Percentiles rank a stretch among this genome's conserved stretches.
phyloP scores from a whole-genome alignment of 2,888 invertebrate genomes.

The Amiota mariae region DNA sequence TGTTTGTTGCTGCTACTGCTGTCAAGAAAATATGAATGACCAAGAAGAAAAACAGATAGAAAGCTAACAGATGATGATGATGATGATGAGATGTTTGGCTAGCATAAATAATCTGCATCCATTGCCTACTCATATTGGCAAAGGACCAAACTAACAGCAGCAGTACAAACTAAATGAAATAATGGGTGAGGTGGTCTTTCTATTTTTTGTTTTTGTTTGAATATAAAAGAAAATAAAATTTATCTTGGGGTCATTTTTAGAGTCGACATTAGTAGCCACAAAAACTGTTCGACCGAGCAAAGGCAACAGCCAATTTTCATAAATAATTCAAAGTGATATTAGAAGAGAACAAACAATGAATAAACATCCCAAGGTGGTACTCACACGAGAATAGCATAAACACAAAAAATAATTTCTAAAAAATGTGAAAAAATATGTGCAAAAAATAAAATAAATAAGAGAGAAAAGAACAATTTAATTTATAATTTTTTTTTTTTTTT shows the following conservation, averaged over 20 bases:
- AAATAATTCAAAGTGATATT: constrained; percentile 14
- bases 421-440: background rate
- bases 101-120: background rate
- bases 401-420: background rate
- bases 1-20: too few species aligned
- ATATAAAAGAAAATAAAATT: constrained; percentile 1
- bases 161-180: background rate
- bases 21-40: too few species aligned
- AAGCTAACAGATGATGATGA: background rate
- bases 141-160: background rate
- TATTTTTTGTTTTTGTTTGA: too few species aligned
- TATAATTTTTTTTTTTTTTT: background rate
- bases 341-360: background rate
- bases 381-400: too few species aligned
- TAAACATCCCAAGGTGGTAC: too few species aligned
- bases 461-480: background rate
- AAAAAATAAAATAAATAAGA: background rate
- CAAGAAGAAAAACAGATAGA: too few species aligned
- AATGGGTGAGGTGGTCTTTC: background rate
- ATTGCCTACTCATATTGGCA: constrained; percentile 14
- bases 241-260: constrained; percentile 19
- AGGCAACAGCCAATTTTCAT: constrained; percentile 19
- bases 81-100: background rate
- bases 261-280: background rate
- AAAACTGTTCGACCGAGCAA: background rate